These are phyloP conservation scores for Drosophila pegasa DNA, from an alignment of 2,888 invertebrate species.

Conservation along the genomic window DNA sequence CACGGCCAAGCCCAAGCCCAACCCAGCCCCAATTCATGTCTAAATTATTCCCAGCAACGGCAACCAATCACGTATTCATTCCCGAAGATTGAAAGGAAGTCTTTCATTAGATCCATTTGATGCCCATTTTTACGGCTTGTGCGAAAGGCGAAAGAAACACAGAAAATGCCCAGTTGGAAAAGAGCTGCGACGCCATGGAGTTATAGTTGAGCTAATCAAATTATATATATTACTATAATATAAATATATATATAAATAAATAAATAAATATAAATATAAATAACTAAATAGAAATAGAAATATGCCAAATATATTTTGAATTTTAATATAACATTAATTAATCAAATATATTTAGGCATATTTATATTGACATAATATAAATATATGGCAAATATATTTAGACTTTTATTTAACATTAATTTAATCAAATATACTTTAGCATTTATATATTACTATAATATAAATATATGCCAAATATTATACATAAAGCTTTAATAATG, in stretches of 20 bases:
- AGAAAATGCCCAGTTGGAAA: neutral
- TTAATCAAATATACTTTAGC: too few species aligned
- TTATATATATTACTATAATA: neutral
- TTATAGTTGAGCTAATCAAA: neutral
- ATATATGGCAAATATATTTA: too few species aligned
- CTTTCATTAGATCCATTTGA: conserved; percentile 1
- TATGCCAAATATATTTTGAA: neutral
- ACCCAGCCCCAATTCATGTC: conserved; percentile 43
- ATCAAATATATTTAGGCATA: too few species aligned
- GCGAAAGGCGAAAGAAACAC: neutral
- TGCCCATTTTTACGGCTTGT: neutral
- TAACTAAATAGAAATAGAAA: too few species aligned
- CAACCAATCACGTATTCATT: conserved; percentile 18
- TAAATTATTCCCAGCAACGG: conserved; percentile 54
- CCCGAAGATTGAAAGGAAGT: neutral
- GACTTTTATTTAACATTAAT: too few species aligned
- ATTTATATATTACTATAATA: too few species aligned
- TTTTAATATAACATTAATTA: too few species aligned
- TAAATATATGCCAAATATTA: too few species aligned
- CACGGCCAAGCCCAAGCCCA: neutral
- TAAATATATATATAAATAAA: too few species aligned
- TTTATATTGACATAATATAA: too few species aligned
- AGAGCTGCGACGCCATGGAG: neutral
- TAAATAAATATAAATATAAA: too few species aligned
- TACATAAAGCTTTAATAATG: too few species aligned